Percentiles rank a stretch among this genome's conserved stretches.
Conservation (phyloP, 2,113 vertebrate species). For the Varanus salvator region DNA sequence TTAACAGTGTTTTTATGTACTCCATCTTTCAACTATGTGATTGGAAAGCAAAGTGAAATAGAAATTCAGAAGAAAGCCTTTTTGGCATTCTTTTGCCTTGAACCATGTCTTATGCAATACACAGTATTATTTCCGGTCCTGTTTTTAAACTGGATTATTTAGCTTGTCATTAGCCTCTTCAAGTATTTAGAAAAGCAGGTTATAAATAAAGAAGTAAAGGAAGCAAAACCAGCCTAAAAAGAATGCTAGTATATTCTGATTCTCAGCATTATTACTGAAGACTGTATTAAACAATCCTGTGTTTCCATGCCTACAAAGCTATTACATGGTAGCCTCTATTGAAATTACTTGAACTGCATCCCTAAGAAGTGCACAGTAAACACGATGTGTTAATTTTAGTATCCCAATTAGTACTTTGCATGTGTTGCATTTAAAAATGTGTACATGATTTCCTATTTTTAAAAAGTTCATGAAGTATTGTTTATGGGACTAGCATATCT, state of each 20-base stretch:
- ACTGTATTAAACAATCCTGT: background rate
- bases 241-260: background rate
- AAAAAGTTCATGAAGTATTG: background rate
- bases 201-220: background rate
- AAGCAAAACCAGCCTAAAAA: background rate
- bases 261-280: background rate
- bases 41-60: slow-evolving; percentile 10
- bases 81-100: background rate
- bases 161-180: background rate
- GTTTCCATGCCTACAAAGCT: background rate
- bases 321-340: background rate
- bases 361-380: background rate
- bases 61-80: slow-evolving; percentile 43
- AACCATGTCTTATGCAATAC: background rate
- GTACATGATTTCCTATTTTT: background rate
- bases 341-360: background rate
- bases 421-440: background rate
- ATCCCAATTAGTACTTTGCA: background rate
- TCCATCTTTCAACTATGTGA: slow-evolving; percentile 32
- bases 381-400: background rate
- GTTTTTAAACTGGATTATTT: background rate
- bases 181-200: background rate
- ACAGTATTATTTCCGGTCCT: background rate
- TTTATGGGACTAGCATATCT: background rate
- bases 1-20: background rate